phyloP scores from a whole-genome alignment of 2,113 vertebrate species.

The Lasiurus borealis region DNA sequence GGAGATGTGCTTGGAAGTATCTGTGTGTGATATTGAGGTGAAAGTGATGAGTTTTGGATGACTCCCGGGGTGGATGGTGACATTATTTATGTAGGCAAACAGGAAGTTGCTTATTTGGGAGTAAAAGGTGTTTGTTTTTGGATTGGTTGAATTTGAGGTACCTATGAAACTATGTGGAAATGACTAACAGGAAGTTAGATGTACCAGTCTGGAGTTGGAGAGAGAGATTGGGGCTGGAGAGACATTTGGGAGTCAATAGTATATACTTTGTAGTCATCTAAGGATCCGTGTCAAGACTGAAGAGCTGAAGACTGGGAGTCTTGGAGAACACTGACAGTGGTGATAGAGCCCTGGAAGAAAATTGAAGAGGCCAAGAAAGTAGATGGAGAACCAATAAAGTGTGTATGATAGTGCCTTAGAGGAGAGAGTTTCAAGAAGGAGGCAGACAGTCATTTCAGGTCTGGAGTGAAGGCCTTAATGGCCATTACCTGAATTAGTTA shows the following conservation, averaged over 20 bases:
- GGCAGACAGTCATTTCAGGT: neutral
- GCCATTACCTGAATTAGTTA: neutral
- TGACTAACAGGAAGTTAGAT: neutral
- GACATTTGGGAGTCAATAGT: neutral
- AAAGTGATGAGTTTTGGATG: neutral
- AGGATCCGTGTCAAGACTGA: neutral
- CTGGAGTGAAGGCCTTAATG: neutral
- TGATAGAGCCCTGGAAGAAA: neutral
- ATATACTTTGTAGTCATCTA: neutral
- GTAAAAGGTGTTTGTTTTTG: slow-evolving; percentile 45
- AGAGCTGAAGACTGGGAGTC: neutral
- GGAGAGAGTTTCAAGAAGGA: neutral
- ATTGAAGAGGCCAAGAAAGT: neutral
- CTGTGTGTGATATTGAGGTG: neutral
- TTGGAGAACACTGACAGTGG: neutral
- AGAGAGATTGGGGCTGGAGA: neutral
- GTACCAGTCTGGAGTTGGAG: neutral
- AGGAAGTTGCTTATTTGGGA: slow-evolving; percentile 44
- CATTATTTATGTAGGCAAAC: neutral
- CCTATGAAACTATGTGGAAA: slow-evolving; percentile 10
- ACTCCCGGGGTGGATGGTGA: neutral
- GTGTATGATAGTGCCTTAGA: neutral
- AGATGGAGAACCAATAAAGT: slow-evolving; percentile 2
- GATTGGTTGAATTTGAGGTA: slow-evolving; percentile 44
- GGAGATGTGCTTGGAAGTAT: neutral